These are phyloP conservation scores for Ophthalmolycus amberensis DNA, from an alignment of 2,113 vertebrate genomes.

Conservation along the genomic window DNA sequence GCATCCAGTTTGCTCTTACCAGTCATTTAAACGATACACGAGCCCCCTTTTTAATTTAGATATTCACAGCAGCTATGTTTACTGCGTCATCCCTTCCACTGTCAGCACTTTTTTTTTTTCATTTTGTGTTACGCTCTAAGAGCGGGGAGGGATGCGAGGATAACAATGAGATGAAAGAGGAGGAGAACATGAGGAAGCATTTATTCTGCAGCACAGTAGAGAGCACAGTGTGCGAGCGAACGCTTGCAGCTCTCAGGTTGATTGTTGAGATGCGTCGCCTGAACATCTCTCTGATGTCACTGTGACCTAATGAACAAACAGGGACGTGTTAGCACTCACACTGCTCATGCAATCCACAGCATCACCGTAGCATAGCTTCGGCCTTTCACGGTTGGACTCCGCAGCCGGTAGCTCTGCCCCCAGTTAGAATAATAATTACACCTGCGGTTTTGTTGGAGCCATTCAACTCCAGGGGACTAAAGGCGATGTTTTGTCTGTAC, in stretches of 20 bases:
- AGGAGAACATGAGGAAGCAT: conserved; percentile 65
- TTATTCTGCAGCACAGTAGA: conserved; percentile 61
- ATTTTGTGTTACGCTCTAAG: conserved; percentile 50
- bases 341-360: conserved; percentile 18
- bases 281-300: conserved; percentile 43
- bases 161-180: conserved; percentile 67
- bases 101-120: conserved; percentile 80
- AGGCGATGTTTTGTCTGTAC: conserved; percentile 20
- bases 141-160: conserved; percentile 45
- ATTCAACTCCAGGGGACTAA: conserved; percentile 37
- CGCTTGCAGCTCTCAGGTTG: conserved; percentile 43
- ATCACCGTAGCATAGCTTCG: conserved; percentile 19
- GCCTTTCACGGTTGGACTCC: conserved; percentile 32
- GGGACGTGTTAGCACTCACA: conserved; percentile 1
- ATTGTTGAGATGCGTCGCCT: conserved; percentile 38
- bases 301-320: conserved; percentile 32
- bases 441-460: conserved; percentile 49
- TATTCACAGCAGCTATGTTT: conserved; percentile 72
- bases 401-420: conserved; percentile 51
- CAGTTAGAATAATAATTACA: conserved; percentile 60
- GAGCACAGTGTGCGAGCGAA: conserved; percentile 26
- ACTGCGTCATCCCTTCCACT: conserved; percentile 67
- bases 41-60: conserved; percentile 78
- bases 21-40: conserved; percentile 79
- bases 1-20: conserved; percentile 67